These are phyloP conservation scores for Orestias chungarensis DNA, from an alignment of 2,797 vertebrate species.

Conservation along the genomic window DNA sequence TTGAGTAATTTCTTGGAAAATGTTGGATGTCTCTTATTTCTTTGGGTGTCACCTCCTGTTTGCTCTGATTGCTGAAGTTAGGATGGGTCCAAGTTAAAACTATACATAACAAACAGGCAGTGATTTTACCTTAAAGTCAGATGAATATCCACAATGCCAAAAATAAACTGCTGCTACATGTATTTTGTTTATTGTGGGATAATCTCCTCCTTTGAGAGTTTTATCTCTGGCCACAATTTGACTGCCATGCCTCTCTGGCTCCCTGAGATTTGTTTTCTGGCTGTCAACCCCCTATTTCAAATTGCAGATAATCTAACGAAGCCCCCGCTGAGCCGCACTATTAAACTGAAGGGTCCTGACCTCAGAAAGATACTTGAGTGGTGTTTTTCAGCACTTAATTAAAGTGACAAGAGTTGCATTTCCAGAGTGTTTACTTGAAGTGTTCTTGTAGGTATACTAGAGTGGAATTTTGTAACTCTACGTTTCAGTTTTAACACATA, in stretches of 20 bases:
- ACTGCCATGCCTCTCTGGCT: slow-evolving; percentile 4
- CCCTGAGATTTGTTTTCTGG: slow-evolving; percentile 6
- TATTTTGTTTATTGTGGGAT: slow-evolving; percentile 26
- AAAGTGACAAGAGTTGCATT: slow-evolving; percentile 48
- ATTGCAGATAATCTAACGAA: slow-evolving; percentile 62
- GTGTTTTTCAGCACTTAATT: slow-evolving; percentile 63
- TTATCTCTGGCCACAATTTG: slow-evolving; percentile 9
- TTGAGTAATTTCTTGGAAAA: slow-evolving; percentile 50
- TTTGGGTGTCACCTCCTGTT: slow-evolving; percentile 41
- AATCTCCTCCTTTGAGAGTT: slow-evolving; percentile 29
- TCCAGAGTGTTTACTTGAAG: slow-evolving; percentile 53
- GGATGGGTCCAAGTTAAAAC: slow-evolving; percentile 59
- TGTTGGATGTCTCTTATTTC: slow-evolving; percentile 32
- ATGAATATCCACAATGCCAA: slow-evolving; percentile 41
- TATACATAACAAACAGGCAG: slow-evolving; percentile 42
- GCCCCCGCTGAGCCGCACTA: slow-evolving; percentile 38
- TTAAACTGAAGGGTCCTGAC: slow-evolving; percentile 51
- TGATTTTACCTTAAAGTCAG: slow-evolving; percentile 20
- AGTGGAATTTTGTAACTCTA: neutral
- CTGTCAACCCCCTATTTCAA: slow-evolving; percentile 47
- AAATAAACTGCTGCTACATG: slow-evolving; percentile 24
- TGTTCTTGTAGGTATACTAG: slow-evolving; percentile 48
- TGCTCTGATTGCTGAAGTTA: slow-evolving; percentile 56
- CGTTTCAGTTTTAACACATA: neutral
- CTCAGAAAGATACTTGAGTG: slow-evolving; percentile 53